These are phyloP conservation scores for Malachius bipustulatus DNA, from an alignment of 2,888 invertebrate species.

Conservation along the genomic window DNA sequence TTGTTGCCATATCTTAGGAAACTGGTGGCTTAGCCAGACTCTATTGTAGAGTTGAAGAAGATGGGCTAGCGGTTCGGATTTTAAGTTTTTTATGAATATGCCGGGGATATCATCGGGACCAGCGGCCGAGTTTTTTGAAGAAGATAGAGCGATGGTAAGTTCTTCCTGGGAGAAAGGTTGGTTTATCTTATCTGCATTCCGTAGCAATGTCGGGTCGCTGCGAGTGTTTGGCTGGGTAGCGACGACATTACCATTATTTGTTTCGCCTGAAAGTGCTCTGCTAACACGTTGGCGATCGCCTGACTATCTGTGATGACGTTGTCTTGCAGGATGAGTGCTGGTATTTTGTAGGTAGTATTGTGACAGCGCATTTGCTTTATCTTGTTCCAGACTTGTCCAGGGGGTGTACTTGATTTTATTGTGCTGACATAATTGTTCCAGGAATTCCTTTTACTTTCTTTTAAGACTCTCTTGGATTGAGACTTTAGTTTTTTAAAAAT, in stretches of 20 bases:
- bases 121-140: too few relatives aligned
- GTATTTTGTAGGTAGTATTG: conserved; percentile 8
- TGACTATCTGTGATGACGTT: conserved; percentile 4
- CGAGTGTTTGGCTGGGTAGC: too few relatives aligned
- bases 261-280: conserved; percentile 4
- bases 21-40: background rate
- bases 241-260: too few relatives aligned
- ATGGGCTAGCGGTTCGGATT: too few relatives aligned
- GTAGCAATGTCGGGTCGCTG: too few relatives aligned
- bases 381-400: conserved; percentile 14
- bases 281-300: conserved; percentile 6
- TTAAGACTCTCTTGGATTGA: conserved; percentile 9
- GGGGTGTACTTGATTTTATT: conserved; percentile 8
- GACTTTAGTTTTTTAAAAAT: conserved; percentile 14
- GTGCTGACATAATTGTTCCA: conserved; percentile 12
- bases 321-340: conserved; percentile 3
- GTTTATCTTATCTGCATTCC: too few relatives aligned
- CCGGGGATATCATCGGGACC: conserved; percentile 10
- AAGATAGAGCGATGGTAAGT: too few relatives aligned
- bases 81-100: conserved; percentile 8
- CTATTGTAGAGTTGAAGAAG: too few relatives aligned
- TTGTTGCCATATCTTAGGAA: conserved; percentile 3
- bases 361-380: conserved; percentile 13
- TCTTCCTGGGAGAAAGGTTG: conserved; percentile 6
- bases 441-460: conserved; percentile 12